Conservation (phyloP, 1,140 invertebrate genomes). For the Lepeophtheirus salmonis region DNA sequence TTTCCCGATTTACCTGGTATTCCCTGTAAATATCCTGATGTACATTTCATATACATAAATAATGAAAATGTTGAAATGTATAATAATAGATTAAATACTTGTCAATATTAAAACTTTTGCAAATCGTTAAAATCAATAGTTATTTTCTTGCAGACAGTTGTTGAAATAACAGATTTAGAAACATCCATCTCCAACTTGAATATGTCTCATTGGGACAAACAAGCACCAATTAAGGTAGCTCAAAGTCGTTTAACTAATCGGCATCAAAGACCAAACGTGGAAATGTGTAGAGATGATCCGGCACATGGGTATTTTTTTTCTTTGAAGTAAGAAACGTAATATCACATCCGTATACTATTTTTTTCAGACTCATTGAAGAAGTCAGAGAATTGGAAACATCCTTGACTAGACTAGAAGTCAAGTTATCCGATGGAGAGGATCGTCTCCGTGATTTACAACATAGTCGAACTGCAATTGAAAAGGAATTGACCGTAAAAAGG, state of each 20-base stretch:
- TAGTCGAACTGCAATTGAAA: slow-evolving; percentile 3
- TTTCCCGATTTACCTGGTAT: too few species aligned
- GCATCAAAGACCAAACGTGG: slow-evolving; percentile 10
- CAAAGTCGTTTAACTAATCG: slow-evolving; percentile 5
- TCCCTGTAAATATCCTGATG: too few species aligned
- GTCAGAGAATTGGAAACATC: slow-evolving; percentile 8
- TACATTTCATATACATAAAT: too few species aligned
- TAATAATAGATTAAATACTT: too few species aligned
- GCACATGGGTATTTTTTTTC: slow-evolving; percentile 10
- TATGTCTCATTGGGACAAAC: slow-evolving; percentile 12
- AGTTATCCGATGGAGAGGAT: background rate
- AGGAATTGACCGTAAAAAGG: slow-evolving; percentile 10
- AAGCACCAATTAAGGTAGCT: slow-evolving; percentile 11
- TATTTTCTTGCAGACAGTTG: slow-evolving; percentile 5
- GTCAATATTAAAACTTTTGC: too few species aligned
- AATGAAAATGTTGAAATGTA: too few species aligned
- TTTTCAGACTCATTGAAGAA: slow-evolving; percentile 13
- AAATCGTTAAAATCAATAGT: too few species aligned
- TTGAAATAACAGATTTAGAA: slow-evolving; percentile 12
- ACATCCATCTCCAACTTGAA: slow-evolving; percentile 7
- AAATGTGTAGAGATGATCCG: slow-evolving; percentile 16
- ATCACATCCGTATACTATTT: background rate
- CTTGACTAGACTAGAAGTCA: background rate
- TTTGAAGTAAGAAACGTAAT: background rate
- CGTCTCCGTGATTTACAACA: slow-evolving; percentile 4